A percentile compares a stretch with the other conserved stretches of the same genome.
phyloP scores from a whole-genome alignment of 2,797 vertebrate genomes.

The Thunnus albacares region DNA sequence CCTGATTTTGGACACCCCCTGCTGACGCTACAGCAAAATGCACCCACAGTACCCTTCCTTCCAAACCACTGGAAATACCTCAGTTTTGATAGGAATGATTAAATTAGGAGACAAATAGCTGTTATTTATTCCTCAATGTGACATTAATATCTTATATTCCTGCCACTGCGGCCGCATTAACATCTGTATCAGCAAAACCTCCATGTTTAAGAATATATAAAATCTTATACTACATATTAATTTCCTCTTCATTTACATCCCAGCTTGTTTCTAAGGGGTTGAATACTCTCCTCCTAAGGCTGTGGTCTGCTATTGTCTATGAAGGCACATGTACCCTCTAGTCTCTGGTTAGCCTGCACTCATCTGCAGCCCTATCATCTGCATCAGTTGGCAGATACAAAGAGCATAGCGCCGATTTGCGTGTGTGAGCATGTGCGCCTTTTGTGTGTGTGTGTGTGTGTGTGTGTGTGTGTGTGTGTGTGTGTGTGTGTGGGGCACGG shows the following conservation, averaged over 20 bases:
- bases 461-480: conserved; percentile 5
- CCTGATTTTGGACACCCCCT: conserved; percentile 81
- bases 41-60: conserved; percentile 21
- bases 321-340: conserved; percentile 64
- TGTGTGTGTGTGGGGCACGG: conserved; percentile 21
- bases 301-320: conserved; percentile 61
- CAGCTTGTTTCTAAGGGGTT: conserved; percentile 41
- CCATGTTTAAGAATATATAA: neutral
- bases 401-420: conserved; percentile 76
- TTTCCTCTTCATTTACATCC: conserved; percentile 41
- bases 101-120: neutral
- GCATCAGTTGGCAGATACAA: conserved; percentile 86
- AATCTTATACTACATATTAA: neutral
- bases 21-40: conserved; percentile 69
- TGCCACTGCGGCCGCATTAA: neutral
- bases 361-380: conserved; percentile 82
- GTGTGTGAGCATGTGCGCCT: conserved; percentile 72
- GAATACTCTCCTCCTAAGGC: conserved; percentile 46
- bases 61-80: neutral
- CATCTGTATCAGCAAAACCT: neutral
- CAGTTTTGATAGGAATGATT: conserved; percentile 15
- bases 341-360: conserved; percentile 70
- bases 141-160: neutral
- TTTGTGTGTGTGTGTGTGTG: conserved; percentile 62
- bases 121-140: neutral